Evolutionary conservation across 37 sponge, comb jelly and placozoan species (phyloP).

Genomic region (Beroe forskalii): DNA sequence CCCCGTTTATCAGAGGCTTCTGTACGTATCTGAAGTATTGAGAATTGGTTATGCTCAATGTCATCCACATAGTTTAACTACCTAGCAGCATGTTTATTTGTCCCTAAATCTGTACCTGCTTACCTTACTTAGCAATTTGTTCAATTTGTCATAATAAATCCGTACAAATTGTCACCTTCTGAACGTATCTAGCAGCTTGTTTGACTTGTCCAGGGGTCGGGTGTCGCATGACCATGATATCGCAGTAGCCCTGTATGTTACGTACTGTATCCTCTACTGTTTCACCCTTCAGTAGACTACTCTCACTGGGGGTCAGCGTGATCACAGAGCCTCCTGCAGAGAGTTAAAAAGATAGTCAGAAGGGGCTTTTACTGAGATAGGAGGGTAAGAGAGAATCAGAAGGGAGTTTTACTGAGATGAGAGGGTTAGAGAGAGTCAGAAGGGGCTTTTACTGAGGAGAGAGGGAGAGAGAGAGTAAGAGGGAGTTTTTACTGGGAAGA

Average conservation of each 20-base stretch:
- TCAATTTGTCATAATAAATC: too few species aligned
- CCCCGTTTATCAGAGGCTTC: slow-evolving; percentile 93
- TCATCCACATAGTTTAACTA: background rate
- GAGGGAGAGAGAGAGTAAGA: too few species aligned
- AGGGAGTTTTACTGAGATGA: too few species aligned
- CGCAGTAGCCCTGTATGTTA: slow-evolving; percentile 91
- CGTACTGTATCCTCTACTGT: slow-evolving; percentile 89
- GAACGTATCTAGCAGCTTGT: slow-evolving; percentile 12
- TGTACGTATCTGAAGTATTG: background rate
- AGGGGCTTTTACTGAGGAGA: background rate
- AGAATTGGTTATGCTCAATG: background rate
- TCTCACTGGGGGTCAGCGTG: slow-evolving; percentile 73
- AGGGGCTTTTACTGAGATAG: background rate
- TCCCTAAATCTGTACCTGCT: too few species aligned
- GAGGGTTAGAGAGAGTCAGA: background rate
- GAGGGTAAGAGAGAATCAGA: too few species aligned
- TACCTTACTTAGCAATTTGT: too few species aligned
- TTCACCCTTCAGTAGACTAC: slow-evolving; percentile 95
- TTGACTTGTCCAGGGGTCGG: slow-evolving; percentile 84
- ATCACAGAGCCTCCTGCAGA: slow-evolving; percentile 76
- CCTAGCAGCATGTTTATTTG: too few species aligned
- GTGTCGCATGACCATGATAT: slow-evolving; percentile 89
- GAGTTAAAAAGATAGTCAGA: background rate
- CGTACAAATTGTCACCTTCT: background rate
- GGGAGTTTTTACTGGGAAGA: too few species aligned